Percentiles rank a stretch among this genome's conserved stretches.
These are phyloP conservation scores for Protomyctophum bolini DNA, from an alignment of 2,113 vertebrate genomes.

Conservation along the genomic window DNA sequence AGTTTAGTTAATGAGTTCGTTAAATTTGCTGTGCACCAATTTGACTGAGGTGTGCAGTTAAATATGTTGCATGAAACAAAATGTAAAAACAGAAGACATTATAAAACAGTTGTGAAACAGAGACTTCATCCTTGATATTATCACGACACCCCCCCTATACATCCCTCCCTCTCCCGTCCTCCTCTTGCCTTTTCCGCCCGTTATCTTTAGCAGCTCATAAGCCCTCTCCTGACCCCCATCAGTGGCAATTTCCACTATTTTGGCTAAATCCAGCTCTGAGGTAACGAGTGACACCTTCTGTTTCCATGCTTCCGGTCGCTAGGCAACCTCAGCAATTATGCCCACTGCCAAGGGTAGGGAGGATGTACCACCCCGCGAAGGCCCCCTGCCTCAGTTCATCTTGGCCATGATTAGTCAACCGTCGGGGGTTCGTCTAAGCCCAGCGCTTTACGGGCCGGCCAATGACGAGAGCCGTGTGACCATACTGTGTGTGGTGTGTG, in stretches of 20 bases:
- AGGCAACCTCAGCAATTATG: conserved; percentile 78
- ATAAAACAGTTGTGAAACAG: neutral
- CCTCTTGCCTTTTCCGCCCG: conserved; percentile 27
- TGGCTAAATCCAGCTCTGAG: conserved; percentile 78
- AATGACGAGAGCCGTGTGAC: conserved; percentile 43
- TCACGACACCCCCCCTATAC: no score
- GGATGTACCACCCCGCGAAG: conserved; percentile 63
- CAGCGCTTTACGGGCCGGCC: conserved; percentile 46
- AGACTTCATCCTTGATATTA: no score
- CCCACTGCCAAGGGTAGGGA: conserved; percentile 61
- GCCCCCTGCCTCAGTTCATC: conserved; percentile 65
- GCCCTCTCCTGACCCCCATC: conserved; percentile 44
- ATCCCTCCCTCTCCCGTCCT: conserved; percentile 21
- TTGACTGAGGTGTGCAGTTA: no score
- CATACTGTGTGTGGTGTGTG: conserved; percentile 32
- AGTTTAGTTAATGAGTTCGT: no score
- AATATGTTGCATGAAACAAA: no score
- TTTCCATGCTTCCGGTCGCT: conserved; percentile 78
- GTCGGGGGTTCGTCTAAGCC: conserved; percentile 54
- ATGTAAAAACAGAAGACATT: neutral
- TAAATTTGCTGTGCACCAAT: no score
- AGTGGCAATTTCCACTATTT: conserved; percentile 72
- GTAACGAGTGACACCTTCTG: conserved; percentile 79
- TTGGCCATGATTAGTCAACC: conserved; percentile 38
- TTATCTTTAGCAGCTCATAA: conserved; percentile 64